Evolutionary conservation across 2,888 invertebrate genomes (phyloP).

Genomic region (Phania funesta): DNA sequence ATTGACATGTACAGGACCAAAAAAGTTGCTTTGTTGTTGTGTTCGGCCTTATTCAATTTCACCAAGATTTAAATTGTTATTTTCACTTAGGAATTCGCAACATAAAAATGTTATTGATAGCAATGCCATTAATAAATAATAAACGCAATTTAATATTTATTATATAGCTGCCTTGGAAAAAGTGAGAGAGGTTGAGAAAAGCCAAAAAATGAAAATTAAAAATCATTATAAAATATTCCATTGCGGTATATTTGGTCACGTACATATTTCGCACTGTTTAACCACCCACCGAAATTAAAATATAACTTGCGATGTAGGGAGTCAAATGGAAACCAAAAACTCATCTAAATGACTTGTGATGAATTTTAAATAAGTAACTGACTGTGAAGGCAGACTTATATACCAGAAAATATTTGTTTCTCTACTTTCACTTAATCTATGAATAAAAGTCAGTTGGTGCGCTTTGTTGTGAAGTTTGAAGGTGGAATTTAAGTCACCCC

Average conservation of each 20-base stretch:
- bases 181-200: not conserved
- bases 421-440: not conserved
- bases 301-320: not conserved
- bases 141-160: no score
- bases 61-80: no score
- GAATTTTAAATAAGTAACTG: slow-evolving; percentile 17
- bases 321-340: not conserved
- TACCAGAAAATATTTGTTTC: not conserved
- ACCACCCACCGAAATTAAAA: slow-evolving; percentile 57
- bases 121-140: no score
- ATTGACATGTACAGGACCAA: no score
- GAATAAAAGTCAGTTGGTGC: not conserved
- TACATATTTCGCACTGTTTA: slow-evolving; percentile 56
- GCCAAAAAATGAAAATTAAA: not conserved
- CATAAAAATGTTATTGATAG: no score
- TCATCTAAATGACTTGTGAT: not conserved
- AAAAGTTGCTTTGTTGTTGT: no score
- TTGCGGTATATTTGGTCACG: slow-evolving; percentile 52
- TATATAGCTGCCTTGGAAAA: no score
- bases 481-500: no score
- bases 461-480: no score
- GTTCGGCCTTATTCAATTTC: no score
- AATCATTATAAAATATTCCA: slow-evolving; percentile 31
- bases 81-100: no score
- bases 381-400: not conserved